Evolutionary conservation across 2,888 invertebrate species (phyloP).

Genomic region (Ischnus inquisitorius): DNA sequence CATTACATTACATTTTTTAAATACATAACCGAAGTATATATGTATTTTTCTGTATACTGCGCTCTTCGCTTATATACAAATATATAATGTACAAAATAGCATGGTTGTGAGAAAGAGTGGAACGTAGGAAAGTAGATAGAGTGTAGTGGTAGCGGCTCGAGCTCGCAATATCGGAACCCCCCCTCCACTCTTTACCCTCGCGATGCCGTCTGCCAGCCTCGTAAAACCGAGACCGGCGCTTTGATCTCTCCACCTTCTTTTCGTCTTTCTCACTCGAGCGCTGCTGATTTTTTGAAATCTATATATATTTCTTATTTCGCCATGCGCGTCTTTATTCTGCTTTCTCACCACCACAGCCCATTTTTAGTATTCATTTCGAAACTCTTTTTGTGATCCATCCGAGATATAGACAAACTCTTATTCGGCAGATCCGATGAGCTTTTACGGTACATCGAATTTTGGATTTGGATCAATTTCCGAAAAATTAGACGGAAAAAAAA

Average conservation of each 20-base stretch:
- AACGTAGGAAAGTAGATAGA: constrained; percentile 46
- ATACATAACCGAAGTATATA: no score
- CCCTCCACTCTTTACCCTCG: neutral
- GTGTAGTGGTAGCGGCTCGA: constrained; percentile 43
- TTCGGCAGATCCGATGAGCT: no score
- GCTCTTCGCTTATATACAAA: no score
- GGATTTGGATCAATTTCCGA: no score
- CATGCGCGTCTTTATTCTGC: neutral
- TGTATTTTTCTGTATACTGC: no score
- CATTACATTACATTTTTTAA: no score
- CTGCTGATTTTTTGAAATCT: constrained; percentile 51
- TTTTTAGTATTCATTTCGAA: constrained; percentile 4
- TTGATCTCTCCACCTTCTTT: constrained; percentile 72
- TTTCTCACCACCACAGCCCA: neutral
- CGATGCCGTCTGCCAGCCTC: constrained; percentile 72
- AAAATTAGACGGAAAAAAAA: no score
- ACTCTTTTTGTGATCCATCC: neutral
- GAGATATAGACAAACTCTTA: no score
- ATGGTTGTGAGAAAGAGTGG: constrained; percentile 41
- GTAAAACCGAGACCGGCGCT: constrained; percentile 75
- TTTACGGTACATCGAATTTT: no score
- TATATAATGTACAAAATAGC: no score
- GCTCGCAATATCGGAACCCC: constrained; percentile 63
- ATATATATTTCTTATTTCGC: constrained; percentile 1
- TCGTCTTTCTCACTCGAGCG: constrained; percentile 44